Base-by-base conservation (phyloP, 2,797 vertebrate species). In the Limnodromus scolopaceus region DNA sequence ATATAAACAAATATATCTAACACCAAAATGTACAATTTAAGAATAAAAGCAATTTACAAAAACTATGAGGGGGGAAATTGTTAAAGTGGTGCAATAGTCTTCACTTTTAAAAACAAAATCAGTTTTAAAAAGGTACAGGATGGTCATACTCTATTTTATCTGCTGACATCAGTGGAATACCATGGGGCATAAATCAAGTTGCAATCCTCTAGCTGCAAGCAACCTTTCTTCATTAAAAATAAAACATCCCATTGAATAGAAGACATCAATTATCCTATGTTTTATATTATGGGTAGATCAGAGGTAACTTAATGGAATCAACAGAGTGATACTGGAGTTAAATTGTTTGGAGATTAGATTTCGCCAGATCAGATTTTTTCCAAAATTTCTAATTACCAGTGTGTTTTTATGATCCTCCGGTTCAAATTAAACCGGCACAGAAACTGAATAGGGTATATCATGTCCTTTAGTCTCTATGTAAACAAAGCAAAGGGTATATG, bases 161-260 rank as follows among this genome's bases (percentile, higher is more conserved):
- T 93, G 41, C 45, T 80, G 53, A 75, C 22, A 71, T 81, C 19
- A 72, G 18, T 63, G 28, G 25, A 89, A 38, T 22, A 84, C 17
- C 28, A 38, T 25, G 16, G 15, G 19, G 12, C 16, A 58, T 69
- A 96, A 88, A 84, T 64, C 30, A 27, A 10, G 10, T 19, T 82
- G 25, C n/a, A 88, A 69, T 65, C 18, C 43, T 89, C 24, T 71
- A 86, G 61, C 22, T 76, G 54, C 16, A 87, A 89, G 49, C 25
- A 91, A 36, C 24, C 8, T 43, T 51, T 91, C 38, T 68, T 96
- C 60, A 92, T 92, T 89, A 91, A 87, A 94, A 95, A 84, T 75
- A 32, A 69, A 95, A 61, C 49, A 81, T 58, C 23, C 24, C 5
- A 55, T 82, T 94, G 86, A 84, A 91, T 49, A 68, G 75, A 86